A percentile compares a stretch with the other conserved stretches of the same genome.
Conservation (phyloP, 2,797 vertebrate genomes). For the Rachycentron canadum region DNA sequence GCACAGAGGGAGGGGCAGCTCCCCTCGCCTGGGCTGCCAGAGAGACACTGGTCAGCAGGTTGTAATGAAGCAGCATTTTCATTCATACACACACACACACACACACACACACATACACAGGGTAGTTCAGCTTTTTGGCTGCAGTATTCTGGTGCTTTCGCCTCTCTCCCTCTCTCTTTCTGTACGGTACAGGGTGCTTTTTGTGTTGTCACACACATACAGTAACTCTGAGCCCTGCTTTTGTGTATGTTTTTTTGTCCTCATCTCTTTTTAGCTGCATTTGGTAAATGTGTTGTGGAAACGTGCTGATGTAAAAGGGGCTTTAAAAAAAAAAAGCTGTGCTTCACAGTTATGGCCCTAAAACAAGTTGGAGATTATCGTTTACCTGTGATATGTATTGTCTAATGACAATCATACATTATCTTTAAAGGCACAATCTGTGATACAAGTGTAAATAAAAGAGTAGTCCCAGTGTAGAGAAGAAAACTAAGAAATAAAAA, state of each 20-base stretch:
- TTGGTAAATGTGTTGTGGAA: slow-evolving; percentile 38
- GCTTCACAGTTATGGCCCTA: slow-evolving; percentile 23
- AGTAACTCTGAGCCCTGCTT: slow-evolving; percentile 54
- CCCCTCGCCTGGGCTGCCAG: slow-evolving; percentile 13
- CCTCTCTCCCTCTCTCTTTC: slow-evolving; percentile 37
- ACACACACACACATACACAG: slow-evolving; percentile 35
- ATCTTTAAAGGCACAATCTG: slow-evolving; percentile 22
- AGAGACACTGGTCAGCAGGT: slow-evolving; percentile 77
- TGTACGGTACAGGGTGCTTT: slow-evolving; percentile 61
- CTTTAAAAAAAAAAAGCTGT: slow-evolving; percentile 15
- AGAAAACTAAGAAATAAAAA: background rate
- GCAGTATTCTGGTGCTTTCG: slow-evolving; percentile 79
- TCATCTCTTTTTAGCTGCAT: slow-evolving; percentile 38
- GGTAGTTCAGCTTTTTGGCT: slow-evolving; percentile 60
- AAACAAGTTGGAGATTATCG: slow-evolving; percentile 9
- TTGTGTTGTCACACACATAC: slow-evolving; percentile 61
- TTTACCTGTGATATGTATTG: slow-evolving; percentile 12
- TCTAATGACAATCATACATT: slow-evolving; percentile 12
- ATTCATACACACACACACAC: slow-evolving; percentile 58
- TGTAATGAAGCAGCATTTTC: slow-evolving; percentile 75
- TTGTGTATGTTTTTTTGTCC: slow-evolving; percentile 54
- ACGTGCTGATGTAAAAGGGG: slow-evolving; percentile 49
- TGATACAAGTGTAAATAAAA: slow-evolving; percentile 4
- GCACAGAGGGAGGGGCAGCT: slow-evolving; percentile 18
- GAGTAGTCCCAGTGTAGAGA: background rate